Base-by-base conservation (phyloP, 2,888 invertebrate species). In the Labia minor region DNA sequence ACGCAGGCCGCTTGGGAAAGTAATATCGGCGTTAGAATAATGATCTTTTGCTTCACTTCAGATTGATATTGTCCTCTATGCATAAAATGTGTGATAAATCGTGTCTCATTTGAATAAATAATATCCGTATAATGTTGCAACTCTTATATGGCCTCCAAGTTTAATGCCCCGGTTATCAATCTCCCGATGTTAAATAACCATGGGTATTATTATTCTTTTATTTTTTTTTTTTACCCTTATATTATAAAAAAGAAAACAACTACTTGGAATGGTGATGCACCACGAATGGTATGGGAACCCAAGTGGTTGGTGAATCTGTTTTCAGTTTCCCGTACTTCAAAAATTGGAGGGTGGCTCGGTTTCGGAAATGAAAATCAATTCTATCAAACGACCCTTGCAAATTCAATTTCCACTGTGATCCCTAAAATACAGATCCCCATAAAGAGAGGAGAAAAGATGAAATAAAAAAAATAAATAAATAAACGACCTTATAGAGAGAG, bases 1-100 rank as follows among this genome's bases (percentile, higher is more conserved):
- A 14, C 26, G 26, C 26, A 26, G 26, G 26, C 26, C 26, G 26
- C 26, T 8, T 26, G 26, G 49, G 49, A 49, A 16, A n/a, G 49
- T 49, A 49, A 49, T 49, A 49, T 49, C 16, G 49, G 49, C 49
- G 49, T 16, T 49, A 49, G 49, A 49, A 16, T 49, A 49, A 49
- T 49, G 49, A 49, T 49, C 49, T 49, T 49, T 49, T 49, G 49
- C 49, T 49, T 49, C 8, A 49, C 49, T 49, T 49, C 49, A 49
- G 49, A 49, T 49, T 49, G 49, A 49, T 49, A 49, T 49, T 49
- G 49, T 49, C 49, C 49, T 49, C 49, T 49, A 49, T 49, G 49
- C 49, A 49, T 49, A 49, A 49, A 49, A 49, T 49, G 49, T 49
- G 49, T 49, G n/a, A 49, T 49, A 49, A 49, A 49, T 49, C 49